Evolutionary conservation across 2,888 invertebrate species (phyloP), one percentile per base, ranked within the genome.

Genomic region (Conchocele bisecta): DNA sequence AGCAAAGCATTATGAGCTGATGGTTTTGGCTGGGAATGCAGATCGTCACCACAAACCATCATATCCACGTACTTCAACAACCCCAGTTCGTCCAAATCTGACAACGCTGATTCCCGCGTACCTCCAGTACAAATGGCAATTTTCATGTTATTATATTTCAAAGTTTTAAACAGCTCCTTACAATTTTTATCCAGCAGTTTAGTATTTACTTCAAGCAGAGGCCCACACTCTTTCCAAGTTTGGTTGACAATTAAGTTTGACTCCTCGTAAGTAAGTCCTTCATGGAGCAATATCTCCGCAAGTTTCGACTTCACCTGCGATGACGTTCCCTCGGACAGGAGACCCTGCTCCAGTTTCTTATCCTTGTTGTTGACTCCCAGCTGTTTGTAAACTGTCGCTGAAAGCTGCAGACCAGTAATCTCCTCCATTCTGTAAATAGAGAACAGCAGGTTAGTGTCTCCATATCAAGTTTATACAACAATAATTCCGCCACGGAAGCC

Each of bases 31-130:
- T 84, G 59, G 0, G 88, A 83, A 46, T 86, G 86, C 4, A 85
- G 85, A 63, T 92, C 92, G 79, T 92, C 92, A 0, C 92, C 92
- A 81, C 92, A 92, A 3, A 92, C 90, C 66, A 92, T 83, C 76
- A 90, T 87, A 78, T 92, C 92, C 0, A 92, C 80, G 79, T 86
- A 86, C 54, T 88, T 79, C 37, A 82, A 68, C 15, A 88, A 70
- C 5, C 82, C 87, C 6, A 87, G 50, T 5, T 69, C 61, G 42
- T 77, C 72, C 46, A 89, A 75, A 58, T 86, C 84, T n/a, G 75
- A 50, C 37, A 86, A 63, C 0, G 86, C 83, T 7, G 75, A 75
- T 28, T 83, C 83, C 7, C 91, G 71, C 35, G 79, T 83, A 72
- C 91, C 92, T 11, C 91, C 86, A 0, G 92, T 92, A 76, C 91